Base-by-base conservation (phyloP, 92 coral and sea anemone genomes). In the Metridium senile region DNA sequence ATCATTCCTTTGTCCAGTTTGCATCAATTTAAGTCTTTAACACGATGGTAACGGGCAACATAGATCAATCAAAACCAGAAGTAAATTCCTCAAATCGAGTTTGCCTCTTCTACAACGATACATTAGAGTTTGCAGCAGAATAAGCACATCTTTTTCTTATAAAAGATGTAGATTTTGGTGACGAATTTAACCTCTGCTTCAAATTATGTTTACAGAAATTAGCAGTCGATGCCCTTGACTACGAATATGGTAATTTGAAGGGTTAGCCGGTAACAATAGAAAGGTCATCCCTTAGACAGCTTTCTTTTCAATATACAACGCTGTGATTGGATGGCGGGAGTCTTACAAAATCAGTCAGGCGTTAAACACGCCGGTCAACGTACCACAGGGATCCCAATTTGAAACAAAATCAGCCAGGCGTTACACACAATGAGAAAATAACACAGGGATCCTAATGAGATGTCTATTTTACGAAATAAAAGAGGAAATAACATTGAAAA, bases 241-340 rank as follows among this genome's bases (percentile, higher is more conserved):
- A 73, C 78, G n/a, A 51, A 58, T 73, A 33, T 73, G 78, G 52
- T 73, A 73, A 73, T 29, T 67, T 73, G 57, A 73, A 51, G 76
- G 53, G 78, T 54, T n/a, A 23, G 34, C 26, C 19, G n/a, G n/a
- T n/a, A 54, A 73, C 78, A 58, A 73, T 73, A 58, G 68, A 73
- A 13, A 33, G 68, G 61, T 33, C 33, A 58, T 35, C 49, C 53
- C 13, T 70, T 57, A 32, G 49, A n/a, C n/a, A 43, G 75, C 31
- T 53, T 57, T 19, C 46, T 53, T 58, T 73, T 73, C 56, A 63
- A 53, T n/a, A 17, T 58, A 46, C 78, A 73, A 1, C 11, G 78
- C 28, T 54, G 67, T 58, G 78, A 73, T 73, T 73, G 68, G 78
- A n/a, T 34, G 68, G 53, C 67, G 39, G 69, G 35, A 26, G 63